phyloP scores from a whole-genome alignment of 2,113 vertebrate genomes.

The Cacatua alba region DNA sequence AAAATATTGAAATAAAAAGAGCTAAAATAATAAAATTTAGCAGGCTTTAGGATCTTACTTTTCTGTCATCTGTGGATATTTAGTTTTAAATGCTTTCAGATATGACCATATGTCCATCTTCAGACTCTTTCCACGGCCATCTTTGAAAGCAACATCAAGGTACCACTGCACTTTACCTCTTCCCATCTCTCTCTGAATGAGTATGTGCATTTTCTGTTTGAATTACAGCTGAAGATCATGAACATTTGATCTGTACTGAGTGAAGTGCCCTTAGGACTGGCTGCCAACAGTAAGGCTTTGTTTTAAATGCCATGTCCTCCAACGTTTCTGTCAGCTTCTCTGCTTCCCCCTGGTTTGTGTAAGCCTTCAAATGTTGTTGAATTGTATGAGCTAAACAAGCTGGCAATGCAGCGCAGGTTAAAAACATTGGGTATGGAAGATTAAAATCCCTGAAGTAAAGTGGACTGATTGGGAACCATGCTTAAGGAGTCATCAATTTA shows the following conservation, averaged over 20 bases:
- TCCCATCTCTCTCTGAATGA: not conserved
- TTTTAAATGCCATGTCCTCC: not conserved
- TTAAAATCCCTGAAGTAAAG: not conserved
- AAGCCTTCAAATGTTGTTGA: not conserved
- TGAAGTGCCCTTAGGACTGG: not conserved
- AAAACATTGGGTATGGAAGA: not conserved
- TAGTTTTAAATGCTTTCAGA: not conserved
- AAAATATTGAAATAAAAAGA: not conserved
- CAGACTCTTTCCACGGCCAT: not conserved
- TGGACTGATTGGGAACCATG: not conserved
- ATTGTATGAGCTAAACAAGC: not conserved
- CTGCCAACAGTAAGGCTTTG: not conserved
- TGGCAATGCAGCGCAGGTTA: not conserved
- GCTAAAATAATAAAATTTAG: not conserved
- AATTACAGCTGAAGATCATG: not conserved
- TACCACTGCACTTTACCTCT: not conserved
- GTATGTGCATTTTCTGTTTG: not conserved
- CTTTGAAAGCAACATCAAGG: not conserved
- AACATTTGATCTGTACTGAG: not conserved
- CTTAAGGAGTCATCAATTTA: not conserved
- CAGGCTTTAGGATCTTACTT: not conserved
- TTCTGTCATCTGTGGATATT: not conserved
- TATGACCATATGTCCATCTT: not conserved
- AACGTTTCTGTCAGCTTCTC: not conserved
- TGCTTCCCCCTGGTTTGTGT: not conserved